These are phyloP conservation scores for Saguinus midas DNA, from an alignment of 2,113 vertebrate species.

Conservation along the genomic window DNA sequence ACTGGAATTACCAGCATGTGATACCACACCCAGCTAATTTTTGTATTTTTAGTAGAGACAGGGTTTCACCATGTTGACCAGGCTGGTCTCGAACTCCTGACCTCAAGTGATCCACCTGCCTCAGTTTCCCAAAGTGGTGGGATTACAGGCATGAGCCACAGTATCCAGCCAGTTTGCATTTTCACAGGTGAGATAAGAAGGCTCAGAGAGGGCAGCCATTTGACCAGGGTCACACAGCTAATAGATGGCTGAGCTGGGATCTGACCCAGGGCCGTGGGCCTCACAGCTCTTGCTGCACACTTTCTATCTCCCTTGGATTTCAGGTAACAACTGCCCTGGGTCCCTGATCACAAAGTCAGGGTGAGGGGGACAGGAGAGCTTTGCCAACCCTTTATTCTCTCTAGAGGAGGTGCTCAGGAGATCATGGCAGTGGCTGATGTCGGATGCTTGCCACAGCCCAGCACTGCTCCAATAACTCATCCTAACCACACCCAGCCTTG, in stretches of 20 bases:
- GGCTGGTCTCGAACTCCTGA: too few relatives aligned
- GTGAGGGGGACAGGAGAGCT: too few relatives aligned
- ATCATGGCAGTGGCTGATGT: fast-evolving
- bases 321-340: background rate
- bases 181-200: background rate
- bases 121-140: too few relatives aligned
- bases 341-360: background rate
- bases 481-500: too few relatives aligned
- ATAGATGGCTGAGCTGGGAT: background rate
- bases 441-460: background rate
- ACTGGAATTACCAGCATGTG: fast-evolving
- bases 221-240: background rate
- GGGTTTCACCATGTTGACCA: too few relatives aligned
- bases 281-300: too few relatives aligned
- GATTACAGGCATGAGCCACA: too few relatives aligned
- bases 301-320: background rate
- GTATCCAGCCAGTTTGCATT: background rate
- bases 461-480: background rate
- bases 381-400: too few relatives aligned
- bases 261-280: fast-evolving
- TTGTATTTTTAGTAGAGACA: too few relatives aligned
- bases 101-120: too few relatives aligned
- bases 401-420: too few relatives aligned
- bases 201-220: background rate
- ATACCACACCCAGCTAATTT: too few relatives aligned